Conservation (phyloP, 2,113 vertebrate genomes). For the Chinchilla lanigera region DNA sequence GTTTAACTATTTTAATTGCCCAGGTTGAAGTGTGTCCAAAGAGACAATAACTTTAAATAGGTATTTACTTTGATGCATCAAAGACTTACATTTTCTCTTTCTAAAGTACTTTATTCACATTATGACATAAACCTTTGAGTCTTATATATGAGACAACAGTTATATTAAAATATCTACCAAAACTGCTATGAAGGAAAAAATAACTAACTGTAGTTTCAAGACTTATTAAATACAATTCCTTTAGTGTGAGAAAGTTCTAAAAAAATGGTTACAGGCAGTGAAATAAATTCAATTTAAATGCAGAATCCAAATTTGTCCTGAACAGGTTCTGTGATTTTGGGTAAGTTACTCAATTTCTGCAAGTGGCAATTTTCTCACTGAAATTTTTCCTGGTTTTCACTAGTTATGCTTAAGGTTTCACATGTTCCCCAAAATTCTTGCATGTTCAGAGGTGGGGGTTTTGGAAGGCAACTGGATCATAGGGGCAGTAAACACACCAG, state of each 20-base stretch:
- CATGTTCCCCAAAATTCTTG: not conserved
- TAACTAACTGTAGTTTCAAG: not conserved
- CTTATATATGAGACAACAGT: not conserved
- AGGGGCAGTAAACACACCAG: not conserved
- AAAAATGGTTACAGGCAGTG: not conserved
- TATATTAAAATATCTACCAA: not conserved
- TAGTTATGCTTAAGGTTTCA: not conserved
- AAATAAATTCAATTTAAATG: not conserved
- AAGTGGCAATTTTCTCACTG: not conserved
- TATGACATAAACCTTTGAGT: not conserved
- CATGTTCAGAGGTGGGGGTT: not conserved
- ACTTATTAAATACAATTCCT: not conserved
- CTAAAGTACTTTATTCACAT: not conserved
- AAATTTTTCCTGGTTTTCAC: not conserved
- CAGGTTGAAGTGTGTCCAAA: not conserved
- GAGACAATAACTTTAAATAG: not conserved
- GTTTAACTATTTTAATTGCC: not conserved
- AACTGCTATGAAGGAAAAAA: not conserved
- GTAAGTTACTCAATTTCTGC: not conserved
- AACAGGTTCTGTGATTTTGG: not conserved
- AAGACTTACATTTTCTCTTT: slow-evolving; percentile 35
- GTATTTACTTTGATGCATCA: not conserved
- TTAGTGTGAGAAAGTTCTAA: not conserved
- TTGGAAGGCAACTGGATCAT: not conserved
- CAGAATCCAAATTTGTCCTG: not conserved